phyloP scores from a whole-genome alignment of 2,797 vertebrate species.

The Trichosurus vulpecula region DNA sequence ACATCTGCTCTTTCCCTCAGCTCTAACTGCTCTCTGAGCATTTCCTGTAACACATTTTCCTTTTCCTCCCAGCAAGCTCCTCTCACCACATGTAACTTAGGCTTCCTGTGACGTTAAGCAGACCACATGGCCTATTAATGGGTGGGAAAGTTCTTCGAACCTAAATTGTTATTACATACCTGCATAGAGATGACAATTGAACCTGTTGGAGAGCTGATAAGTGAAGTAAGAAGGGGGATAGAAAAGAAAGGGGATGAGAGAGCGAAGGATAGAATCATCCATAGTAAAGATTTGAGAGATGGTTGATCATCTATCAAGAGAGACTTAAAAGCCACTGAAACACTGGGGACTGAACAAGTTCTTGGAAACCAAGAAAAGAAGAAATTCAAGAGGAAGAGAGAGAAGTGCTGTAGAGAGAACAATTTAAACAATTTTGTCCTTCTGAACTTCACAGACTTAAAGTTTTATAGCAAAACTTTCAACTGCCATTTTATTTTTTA shows the following conservation, averaged over 20 bases:
- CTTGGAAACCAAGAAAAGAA: neutral
- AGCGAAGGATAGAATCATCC: neutral
- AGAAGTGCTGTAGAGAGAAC: neutral
- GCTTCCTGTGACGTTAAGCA: no score
- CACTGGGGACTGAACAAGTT: neutral
- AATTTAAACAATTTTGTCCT: neutral
- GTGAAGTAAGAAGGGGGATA: neutral
- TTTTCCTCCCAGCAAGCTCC: no score
- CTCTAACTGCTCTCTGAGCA: no score
- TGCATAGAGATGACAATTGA: no score
- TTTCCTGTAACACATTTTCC: no score
- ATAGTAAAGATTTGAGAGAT: no score
- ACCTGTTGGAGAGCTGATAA: no score
- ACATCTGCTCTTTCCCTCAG: no score
- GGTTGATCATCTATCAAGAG: neutral
- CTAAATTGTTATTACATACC: no score
- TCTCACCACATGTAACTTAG: no score
- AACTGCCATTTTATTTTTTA: neutral
- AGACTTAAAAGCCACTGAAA: neutral
- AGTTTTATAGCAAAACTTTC: neutral
- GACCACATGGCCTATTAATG: no score
- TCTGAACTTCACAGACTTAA: neutral
- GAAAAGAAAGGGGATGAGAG: neutral
- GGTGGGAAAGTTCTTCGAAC: no score
- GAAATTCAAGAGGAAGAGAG: neutral